Conservation (phyloP, 1,140 invertebrate species). For the Neodiprion pinetum region DNA sequence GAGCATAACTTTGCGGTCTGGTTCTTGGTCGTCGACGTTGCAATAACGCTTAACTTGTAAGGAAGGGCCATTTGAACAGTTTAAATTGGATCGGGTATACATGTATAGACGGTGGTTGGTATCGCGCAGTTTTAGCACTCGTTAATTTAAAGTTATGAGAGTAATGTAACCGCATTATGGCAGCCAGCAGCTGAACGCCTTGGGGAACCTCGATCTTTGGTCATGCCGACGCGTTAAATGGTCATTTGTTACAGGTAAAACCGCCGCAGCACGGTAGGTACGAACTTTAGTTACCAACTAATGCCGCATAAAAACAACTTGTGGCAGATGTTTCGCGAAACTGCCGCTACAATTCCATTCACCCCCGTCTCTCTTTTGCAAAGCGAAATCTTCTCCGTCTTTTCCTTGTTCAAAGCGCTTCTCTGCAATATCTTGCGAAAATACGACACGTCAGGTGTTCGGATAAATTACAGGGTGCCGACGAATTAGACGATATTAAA, state of each 20-base stretch:
- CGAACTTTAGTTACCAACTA: too few relatives aligned
- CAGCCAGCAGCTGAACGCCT: background rate
- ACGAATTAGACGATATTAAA: too few relatives aligned
- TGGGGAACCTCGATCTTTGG: background rate
- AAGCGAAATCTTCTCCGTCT: too few relatives aligned
- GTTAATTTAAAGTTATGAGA: conserved; percentile 1
- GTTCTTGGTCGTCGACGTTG: background rate
- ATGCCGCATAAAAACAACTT: too few relatives aligned
- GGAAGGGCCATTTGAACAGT: background rate
- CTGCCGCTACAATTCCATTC: too few relatives aligned
- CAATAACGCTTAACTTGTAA: background rate
- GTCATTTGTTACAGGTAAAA: background rate
- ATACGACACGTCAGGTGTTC: too few relatives aligned
- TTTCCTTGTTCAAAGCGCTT: too few relatives aligned
- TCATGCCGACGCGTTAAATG: background rate
- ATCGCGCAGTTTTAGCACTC: background rate
- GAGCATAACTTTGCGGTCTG: background rate
- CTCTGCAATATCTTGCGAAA: too few relatives aligned
- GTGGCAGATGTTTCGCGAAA: too few relatives aligned
- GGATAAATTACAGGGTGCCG: too few relatives aligned
- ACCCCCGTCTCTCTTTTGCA: too few relatives aligned
- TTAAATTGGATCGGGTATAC: background rate
- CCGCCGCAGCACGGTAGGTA: too few relatives aligned
- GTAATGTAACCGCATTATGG: background rate
- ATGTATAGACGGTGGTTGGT: background rate